Percentiles rank a stretch among this genome's conserved stretches.
Conservation (phyloP, 2,888 invertebrate genomes). For the Geotrupes spiniger region DNA sequence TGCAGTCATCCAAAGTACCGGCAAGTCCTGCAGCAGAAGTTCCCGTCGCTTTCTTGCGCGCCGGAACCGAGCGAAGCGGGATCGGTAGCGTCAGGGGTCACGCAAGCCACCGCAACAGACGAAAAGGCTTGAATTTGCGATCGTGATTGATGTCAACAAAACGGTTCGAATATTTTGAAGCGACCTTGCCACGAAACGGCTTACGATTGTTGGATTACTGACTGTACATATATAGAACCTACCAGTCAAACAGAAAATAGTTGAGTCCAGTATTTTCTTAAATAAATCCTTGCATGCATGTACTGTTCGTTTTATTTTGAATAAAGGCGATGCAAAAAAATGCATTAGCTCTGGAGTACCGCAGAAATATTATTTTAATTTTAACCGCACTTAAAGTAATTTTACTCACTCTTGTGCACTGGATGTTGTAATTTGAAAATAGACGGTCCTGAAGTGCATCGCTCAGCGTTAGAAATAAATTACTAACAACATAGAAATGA, state of each 20-base stretch:
- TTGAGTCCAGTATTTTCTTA: slow-evolving; percentile 7
- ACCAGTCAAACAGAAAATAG: slow-evolving; percentile 1
- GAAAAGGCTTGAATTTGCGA: slow-evolving; percentile 14
- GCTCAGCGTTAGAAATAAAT: too few species aligned
- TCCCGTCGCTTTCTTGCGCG: slow-evolving; percentile 73
- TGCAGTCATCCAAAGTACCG: slow-evolving; percentile 76
- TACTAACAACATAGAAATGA: too few species aligned
- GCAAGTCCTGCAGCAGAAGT: slow-evolving; percentile 70
- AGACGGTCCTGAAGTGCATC: too few species aligned
- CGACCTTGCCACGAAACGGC: slow-evolving; percentile 13
- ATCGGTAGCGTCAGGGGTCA: slow-evolving; percentile 18
- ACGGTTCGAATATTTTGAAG: slow-evolving; percentile 3
- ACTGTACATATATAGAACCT: slow-evolving; percentile 12
- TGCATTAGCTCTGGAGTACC: too few species aligned
- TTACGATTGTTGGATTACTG: slow-evolving; percentile 10
- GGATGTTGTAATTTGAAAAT: too few species aligned
- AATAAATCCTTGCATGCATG: slow-evolving; percentile 16
- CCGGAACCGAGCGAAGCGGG: slow-evolving; percentile 6
- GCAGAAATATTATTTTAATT: too few species aligned
- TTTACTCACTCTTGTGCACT: too few species aligned
- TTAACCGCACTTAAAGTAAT: too few species aligned
- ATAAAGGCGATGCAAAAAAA: too few species aligned
- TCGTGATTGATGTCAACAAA: not conserved
- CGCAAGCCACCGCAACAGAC: slow-evolving; percentile 16
- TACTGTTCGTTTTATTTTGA: not conserved